phyloP scores from a whole-genome alignment of 1,140 invertebrate species.

The Mercenaria mercenaria region DNA sequence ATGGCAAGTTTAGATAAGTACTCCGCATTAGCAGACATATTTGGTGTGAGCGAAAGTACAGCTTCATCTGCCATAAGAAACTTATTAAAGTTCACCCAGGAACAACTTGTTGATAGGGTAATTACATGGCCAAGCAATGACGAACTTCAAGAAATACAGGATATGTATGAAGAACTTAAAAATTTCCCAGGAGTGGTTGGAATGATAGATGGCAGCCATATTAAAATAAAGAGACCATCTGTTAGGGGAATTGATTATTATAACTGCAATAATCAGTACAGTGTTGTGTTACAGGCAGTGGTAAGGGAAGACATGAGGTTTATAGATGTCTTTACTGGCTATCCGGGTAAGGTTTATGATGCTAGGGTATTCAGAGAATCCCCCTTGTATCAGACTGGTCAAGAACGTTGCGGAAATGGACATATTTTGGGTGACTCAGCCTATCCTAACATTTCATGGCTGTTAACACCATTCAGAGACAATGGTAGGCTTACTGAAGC shows the following conservation, averaged over 20 bases:
- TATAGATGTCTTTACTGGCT: not conserved
- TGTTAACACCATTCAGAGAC: slow-evolving; percentile 1
- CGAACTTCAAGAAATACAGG: not conserved
- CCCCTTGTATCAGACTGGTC: not conserved
- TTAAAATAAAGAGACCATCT: not conserved
- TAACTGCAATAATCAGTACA: slow-evolving; percentile 2
- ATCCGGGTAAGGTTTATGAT: not conserved
- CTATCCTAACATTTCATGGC: not conserved
- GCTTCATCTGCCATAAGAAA: not conserved
- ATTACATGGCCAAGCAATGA: not conserved
- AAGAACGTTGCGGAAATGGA: not conserved
- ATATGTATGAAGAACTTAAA: not conserved
- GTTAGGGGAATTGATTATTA: not conserved
- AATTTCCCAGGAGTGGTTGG: slow-evolving; percentile 18
- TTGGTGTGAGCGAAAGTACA: not conserved
- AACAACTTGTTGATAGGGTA: not conserved
- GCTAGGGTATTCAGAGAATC: slow-evolving; percentile 4
- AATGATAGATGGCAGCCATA: slow-evolving; percentile 3
- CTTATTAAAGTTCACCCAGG: not conserved
- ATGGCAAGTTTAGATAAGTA: slow-evolving; percentile 8
- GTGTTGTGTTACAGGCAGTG: not conserved
- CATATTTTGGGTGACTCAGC: slow-evolving; percentile 25
- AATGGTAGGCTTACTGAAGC: not conserved
- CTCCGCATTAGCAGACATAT: not conserved
- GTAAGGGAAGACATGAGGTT: not conserved